Base-by-base conservation (phyloP, 2,888 invertebrate genomes). In the Chrysolina haemoptera region DNA sequence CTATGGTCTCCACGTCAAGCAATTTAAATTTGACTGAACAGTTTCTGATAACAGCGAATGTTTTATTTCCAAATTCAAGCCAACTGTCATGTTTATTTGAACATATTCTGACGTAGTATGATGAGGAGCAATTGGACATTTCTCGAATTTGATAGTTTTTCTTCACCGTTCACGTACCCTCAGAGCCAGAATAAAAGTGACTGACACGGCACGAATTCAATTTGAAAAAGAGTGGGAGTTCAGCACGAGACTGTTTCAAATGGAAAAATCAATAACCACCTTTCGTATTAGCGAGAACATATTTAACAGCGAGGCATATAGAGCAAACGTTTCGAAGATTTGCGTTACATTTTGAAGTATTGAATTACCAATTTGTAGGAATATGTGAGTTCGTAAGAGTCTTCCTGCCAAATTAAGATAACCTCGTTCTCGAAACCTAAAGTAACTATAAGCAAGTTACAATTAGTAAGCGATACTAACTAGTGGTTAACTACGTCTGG, bases 391-490 rank as follows among this genome's bases (percentile, higher is more conserved):
- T 35, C 48, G 6, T 20, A 40, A 53, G 50, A 50, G 50, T 66
- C 66, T 67, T 67, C 27, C 68, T 68, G 46, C 55, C 68, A 74
- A 74, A 74, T 74, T 74, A 62, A 74, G 71, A 74, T 59, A 74
- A 71, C 71, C 68, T 50, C 14, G 66, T 53, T 53, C 50, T 43
- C 35, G 62, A 59, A 65, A 62, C 69, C 41, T 40, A 40, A 74
- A 70, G 67, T 75, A 70, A 62, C 71, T 35, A 73, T 74, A 67
- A 67, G 53, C 72, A 46, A 67, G 53, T 79, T 72, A 79, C 80
- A 81, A 80, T 81, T 81, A 81, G 80, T 81, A 79, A 81, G 75
- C 78, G 81, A 81, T 80, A 79, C 79, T 80, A 82, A 82, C 81
- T 80, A 79, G 79, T 75, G 81, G 76, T 82, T 80, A 82, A 82